Evolutionary conservation across 2,113 vertebrate genomes (phyloP).

Genomic region (Channa argus): DNA sequence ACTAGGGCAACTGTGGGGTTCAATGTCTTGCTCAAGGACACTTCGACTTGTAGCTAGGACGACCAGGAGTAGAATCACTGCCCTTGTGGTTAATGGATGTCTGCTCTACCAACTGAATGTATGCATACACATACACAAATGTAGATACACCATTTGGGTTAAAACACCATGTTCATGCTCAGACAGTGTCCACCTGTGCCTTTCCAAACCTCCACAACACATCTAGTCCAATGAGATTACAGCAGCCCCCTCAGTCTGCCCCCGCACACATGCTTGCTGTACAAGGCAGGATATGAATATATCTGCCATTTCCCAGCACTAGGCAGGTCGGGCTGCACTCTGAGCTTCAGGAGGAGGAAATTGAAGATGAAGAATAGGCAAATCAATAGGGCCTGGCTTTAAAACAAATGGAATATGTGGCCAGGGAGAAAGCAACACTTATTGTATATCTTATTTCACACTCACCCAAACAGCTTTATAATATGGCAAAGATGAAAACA

Average conservation of each 20-base stretch:
- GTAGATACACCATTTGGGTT: neutral
- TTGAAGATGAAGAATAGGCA: constrained; percentile 42
- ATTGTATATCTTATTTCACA: constrained; percentile 39
- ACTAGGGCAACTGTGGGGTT: too few relatives aligned
- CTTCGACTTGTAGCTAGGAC: too few relatives aligned
- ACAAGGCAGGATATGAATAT: constrained; percentile 58
- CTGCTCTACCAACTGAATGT: neutral
- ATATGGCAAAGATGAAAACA: constrained; percentile 1
- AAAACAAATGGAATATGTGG: constrained; percentile 34
- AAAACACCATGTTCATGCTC: constrained; percentile 33
- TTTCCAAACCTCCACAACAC: constrained; percentile 60
- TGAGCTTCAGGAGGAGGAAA: constrained; percentile 42
- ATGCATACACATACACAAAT: neutral
- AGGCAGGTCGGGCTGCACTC: constrained; percentile 38
- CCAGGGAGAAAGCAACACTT: constrained; percentile 13
- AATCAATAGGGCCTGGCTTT: constrained; percentile 47
- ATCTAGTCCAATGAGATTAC: constrained; percentile 60
- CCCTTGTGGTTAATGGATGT: neutral
- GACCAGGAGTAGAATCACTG: too few relatives aligned
- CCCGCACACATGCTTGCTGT: constrained; percentile 65
- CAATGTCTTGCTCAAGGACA: too few relatives aligned
- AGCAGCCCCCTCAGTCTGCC: constrained; percentile 63
- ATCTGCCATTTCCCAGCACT: constrained; percentile 28
- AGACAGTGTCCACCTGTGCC: constrained; percentile 54
- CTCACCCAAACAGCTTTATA: constrained; percentile 36